Evolutionary conservation across 2,113 vertebrate genomes (phyloP), one percentile per base, ranked within the genome.

Genomic region (Ciconia stormi): DNA sequence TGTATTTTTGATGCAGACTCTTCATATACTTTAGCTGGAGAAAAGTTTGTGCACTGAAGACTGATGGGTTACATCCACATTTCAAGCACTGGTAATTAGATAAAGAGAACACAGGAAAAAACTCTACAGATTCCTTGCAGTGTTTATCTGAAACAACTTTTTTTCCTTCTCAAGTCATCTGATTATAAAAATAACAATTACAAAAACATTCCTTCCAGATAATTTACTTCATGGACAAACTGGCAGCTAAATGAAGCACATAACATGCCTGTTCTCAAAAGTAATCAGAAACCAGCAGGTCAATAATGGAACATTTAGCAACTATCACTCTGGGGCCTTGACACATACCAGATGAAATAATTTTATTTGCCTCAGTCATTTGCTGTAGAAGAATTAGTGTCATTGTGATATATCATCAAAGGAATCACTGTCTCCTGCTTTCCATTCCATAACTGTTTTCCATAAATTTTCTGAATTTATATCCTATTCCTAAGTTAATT

Each of bases 231-330:
- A 87, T 30, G 67, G 58, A 47, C 81, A 90, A 93, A 82, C 70
- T 58, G 71, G 79, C 59, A 93, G 87, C 53, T 89, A 79, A 95
- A 72, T 27, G 76, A 94, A 79, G 53, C 50, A 95, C 23, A 42
- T 77, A 93, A 91, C 50, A 63, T 30, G 81, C 40, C 74, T 95
- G 62, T 93, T 95, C 89, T 91, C 53, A 80, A 81, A 97, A 95
- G 81, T 74, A 96, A 94, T 94, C 95, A 96, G 87, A 90, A 97
- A 95, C 67, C 83, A 96, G 95, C 91, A 95, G 87, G 95, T 97
- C 92, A 91, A 81, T 67, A 94, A 94, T 56, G 71, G 90, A 87
- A 82, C 78, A 83, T 88, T 95, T 79, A 96, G 81, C 78, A 94
- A 34, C 89, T 95, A 73, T 84, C 84, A 85, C 84, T 95, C 81